Base-by-base conservation (phyloP, 2,888 invertebrate genomes). In the Eupithecia exiguata region DNA sequence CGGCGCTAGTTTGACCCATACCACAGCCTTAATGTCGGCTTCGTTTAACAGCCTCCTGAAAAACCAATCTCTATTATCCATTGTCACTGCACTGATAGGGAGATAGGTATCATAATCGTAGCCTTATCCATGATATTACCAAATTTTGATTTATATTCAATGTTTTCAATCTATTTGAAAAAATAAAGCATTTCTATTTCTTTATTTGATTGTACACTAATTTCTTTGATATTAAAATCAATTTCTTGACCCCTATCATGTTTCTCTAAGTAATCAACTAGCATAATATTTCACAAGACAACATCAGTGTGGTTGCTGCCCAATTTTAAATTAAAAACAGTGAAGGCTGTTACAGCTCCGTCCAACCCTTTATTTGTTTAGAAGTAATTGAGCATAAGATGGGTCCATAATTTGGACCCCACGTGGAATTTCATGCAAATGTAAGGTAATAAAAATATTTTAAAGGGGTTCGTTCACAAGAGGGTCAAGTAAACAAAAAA, bases 391-490 rank as follows among this genome's bases (percentile, higher is more conserved):
- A 82, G 84, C 87, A 87, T 88, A 71, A 71, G 66, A 74, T 88
- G 89, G 86, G 84, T 81, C 82, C 84, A 84, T 89, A 90, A 92
- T 89, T 71, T 89, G 87, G 86, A 83, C 82, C 88, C 86, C 87
- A 87, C 85, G 87, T 83, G 58, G 87, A 87, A 86, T 86, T 84
- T 84, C 83, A 92, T 91, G 91, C 89, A 92, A 92, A 93, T 92
- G 88, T 87, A 82, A 86, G 86, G 84, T 89, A 88, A 90, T 88
- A 90, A 89, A 88, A 73, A 70, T 40, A 58, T 67, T 65, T 35
- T 38, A 38, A 65, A 65, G 65, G 36, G 38, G 38, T 38, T 38
- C 35, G 65, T 38, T 38, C 35, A 65, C 38, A 12, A n/a, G 36
- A 65, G 65, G 65, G 38, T 38, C n/a, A 12, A 38, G 30, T 36